Evolutionary conservation across 2,888 invertebrate genomes (phyloP).

Genomic region (Aquatica leii): DNA sequence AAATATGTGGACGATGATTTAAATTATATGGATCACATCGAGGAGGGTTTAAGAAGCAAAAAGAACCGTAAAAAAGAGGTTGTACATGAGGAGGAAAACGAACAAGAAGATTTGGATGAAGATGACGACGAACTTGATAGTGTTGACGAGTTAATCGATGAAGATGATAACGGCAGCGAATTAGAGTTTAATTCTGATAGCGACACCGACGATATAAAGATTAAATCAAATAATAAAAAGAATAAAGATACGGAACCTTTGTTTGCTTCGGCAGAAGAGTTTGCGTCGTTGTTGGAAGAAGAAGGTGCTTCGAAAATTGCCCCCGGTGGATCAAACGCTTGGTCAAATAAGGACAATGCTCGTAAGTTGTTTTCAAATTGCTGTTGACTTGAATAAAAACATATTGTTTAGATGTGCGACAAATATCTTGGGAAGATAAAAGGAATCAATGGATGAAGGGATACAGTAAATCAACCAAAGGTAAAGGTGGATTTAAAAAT

Average conservation of each 20-base stretch:
- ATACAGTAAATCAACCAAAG: conserved; percentile 58
- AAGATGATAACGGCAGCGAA: conserved; percentile 56
- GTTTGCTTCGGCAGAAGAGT: conserved; percentile 89
- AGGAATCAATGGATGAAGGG: conserved; percentile 71
- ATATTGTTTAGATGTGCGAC: conserved; percentile 65
- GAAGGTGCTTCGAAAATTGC: conserved; percentile 69
- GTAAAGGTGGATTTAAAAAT: conserved; percentile 28
- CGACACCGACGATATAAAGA: conserved; percentile 49
- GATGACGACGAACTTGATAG: conserved; percentile 57
- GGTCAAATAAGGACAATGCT: conserved; percentile 80
- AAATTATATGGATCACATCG: conserved; percentile 75
- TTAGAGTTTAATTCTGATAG: conserved; percentile 57
- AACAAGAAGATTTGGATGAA: conserved; percentile 42
- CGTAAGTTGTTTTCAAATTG: conserved; percentile 59
- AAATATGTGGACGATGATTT: conserved; percentile 65
- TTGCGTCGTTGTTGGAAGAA: conserved; percentile 87
- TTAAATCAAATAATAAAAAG: conserved; percentile 48
- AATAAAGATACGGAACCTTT: conserved; percentile 66
- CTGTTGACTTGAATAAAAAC: neutral
- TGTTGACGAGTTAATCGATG: conserved; percentile 49
- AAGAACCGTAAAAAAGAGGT: conserved; percentile 45
- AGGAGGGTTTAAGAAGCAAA: conserved; percentile 55
- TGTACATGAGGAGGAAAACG: conserved; percentile 46
- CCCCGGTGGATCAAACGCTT: conserved; percentile 72
- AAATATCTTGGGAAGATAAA: conserved; percentile 83